Evolutionary conservation across 2,113 vertebrate genomes (phyloP), one percentile per base, ranked within the genome.

Genomic region (Tonatia bakeri): DNA sequence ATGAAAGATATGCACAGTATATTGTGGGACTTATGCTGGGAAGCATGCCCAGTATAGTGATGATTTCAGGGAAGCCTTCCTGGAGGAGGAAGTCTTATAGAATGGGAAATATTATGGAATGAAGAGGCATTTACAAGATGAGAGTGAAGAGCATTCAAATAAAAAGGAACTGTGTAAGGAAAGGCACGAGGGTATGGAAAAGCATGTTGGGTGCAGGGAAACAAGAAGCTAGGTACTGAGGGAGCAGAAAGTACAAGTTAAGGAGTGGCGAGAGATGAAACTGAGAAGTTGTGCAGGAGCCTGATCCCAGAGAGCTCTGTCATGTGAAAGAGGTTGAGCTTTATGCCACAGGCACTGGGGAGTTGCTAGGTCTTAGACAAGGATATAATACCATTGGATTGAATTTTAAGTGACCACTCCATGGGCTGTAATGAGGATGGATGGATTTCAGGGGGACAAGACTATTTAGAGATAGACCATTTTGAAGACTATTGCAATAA

Each of bases 81-180:
- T 93, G 36, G 67, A 86, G 40, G 52, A 93, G 14, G 67, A 73
- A 43, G 28, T 86, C 67, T 95, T 76, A 72, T 0, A 94, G 54
- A 59, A 83, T 82, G 38, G 28, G 73, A 77, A 86, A 33, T 50
- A 52, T 80, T 85, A 70, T 7, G 11, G 38, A 89, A 77, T 91
- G 47, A 87, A 90, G 83, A 90, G 12, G 1, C 26, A 50, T 80
- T 89, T 24, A 87, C 22, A 47, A 77, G 73, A 91, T 80, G 40
- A 61, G 72, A 87, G 43, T n/a, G 86, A 87, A 81, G 45, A 75
- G 15, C 67, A 91, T 87, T 94, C 70, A 75, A 91, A n/a, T 88
- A 67, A 84, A 85, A 95, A 75, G 43, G 70, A 90, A 76, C 20
- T 90, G 22, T 9, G 87, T 77, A 73, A 89, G 17, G 73, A 91